Base-by-base conservation (phyloP, 2,888 invertebrate genomes). In the Lepidonotus clava region DNA sequence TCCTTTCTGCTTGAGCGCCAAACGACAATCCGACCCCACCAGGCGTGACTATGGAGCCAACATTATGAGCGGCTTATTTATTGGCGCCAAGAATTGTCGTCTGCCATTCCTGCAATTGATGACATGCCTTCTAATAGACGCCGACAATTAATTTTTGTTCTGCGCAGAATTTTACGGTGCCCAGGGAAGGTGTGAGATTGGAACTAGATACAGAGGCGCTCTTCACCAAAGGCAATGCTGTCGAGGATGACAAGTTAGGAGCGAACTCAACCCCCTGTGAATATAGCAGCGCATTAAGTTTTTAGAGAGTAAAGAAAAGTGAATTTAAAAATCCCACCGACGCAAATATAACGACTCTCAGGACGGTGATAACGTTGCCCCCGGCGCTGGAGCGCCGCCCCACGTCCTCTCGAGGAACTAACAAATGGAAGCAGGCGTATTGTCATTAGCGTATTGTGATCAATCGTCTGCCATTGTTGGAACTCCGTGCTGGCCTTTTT, bases 61-160 rank as follows among this genome's bases (percentile, higher is more conserved):
- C 80, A 24, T 41, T 46, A 80, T 51, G 51, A 51, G 46, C 51
- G 24, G 80, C 80, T 80, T 80, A 80, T 80, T 80, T 80, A 80
- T 80, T 51, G 80, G 80, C 80, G 51, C 80, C 80, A 51, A 80
- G 46, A 51, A 41, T 11, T n/a, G 28, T 14, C 36, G 80, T 80
- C 80, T 14, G 32, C 71, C 14, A 8, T 32, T 28, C 21, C 80
- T 80, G 34, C 80, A 80, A 80, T 80, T 80, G 80, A 80, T 80
- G 80, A 80, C 80, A 46, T 46, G 80, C 80, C 51, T 80, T 80
- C 80, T 80, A 80, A 80, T 80, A 80, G 80, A 28, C 41, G 51
- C 41, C 80, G 80, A 80, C 80, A 80, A 80, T 80, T 80, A 46
- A 46, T 76, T 76, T 76, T 76, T 76, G 76, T 76, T 40, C 24